phyloP scores from a whole-genome alignment of 2,113 vertebrate genomes.

The Caranx ignobilis region DNA sequence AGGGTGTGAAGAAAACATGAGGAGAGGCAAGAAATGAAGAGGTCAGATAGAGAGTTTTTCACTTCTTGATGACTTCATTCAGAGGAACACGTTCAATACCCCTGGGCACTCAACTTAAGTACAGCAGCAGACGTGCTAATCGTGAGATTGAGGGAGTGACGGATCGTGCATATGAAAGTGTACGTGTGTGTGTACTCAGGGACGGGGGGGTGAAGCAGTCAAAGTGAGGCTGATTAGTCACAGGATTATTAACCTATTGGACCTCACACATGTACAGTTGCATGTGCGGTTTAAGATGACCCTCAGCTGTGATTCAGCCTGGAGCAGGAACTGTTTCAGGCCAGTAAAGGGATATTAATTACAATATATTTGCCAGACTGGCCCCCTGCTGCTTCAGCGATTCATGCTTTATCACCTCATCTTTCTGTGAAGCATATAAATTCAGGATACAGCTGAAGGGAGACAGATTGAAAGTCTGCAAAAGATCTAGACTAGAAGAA shows the following conservation, averaged over 20 bases:
- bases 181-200: constrained; percentile 13
- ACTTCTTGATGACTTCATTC: constrained; percentile 68
- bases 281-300: constrained; percentile 19
- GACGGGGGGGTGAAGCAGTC: constrained; percentile 36
- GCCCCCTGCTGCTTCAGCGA: constrained; percentile 12
- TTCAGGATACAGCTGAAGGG: constrained; percentile 6
- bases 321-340: constrained; percentile 14
- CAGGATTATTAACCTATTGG: constrained; percentile 32
- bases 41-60: constrained; percentile 54
- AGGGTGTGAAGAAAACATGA: constrained; percentile 36
- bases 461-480: constrained; percentile 32
- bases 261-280: constrained; percentile 43
- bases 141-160: constrained; percentile 36
- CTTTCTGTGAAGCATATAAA: constrained; percentile 22
- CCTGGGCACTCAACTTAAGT: constrained; percentile 39
- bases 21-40: constrained; percentile 20
- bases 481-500: constrained; percentile 34
- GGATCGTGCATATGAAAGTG: constrained; percentile 31
- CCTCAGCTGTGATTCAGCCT: not conserved
- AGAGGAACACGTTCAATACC: constrained; percentile 49
- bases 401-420: constrained; percentile 45
- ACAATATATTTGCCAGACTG: constrained; percentile 14
- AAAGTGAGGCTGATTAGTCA: constrained; percentile 44
- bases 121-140: constrained; percentile 64
- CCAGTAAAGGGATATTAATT: constrained; percentile 34